Conservation (phyloP, 2,888 invertebrate species). For the Rutpela maculata region DNA sequence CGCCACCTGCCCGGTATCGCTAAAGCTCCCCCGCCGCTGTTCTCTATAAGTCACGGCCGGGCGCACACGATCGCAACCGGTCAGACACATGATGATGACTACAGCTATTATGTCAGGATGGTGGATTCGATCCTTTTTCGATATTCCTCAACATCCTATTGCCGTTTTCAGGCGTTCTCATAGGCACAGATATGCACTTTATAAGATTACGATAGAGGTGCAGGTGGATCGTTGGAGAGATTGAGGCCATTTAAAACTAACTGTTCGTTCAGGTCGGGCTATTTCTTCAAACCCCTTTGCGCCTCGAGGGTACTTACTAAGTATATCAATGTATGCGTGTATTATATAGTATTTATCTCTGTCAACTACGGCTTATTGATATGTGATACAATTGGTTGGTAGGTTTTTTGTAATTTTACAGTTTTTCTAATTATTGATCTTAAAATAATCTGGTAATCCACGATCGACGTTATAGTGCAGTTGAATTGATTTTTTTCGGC, state of each 20-base stretch:
- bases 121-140: conserved; percentile 55
- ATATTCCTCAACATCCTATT: conserved; percentile 44
- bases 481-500: too few species aligned
- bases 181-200: conserved; percentile 45
- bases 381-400: too few species aligned
- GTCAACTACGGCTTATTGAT: too few species aligned
- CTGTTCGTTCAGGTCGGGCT: conserved; percentile 27
- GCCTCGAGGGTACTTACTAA: not conserved
- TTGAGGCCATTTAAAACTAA: conserved; percentile 34
- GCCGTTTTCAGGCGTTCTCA: conserved; percentile 27
- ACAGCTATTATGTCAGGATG: conserved; percentile 63
- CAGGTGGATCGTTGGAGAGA: conserved; percentile 36
- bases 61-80: conserved; percentile 62
- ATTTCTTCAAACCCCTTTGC: not conserved
- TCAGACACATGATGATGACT: conserved; percentile 67
- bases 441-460: too few species aligned
- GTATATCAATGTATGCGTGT: too few species aligned
- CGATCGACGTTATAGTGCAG: too few species aligned
- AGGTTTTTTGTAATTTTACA: too few species aligned
- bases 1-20: conserved; percentile 15
- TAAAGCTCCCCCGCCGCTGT: conserved; percentile 25
- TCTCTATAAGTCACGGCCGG: conserved; percentile 47
- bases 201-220: conserved; percentile 43
- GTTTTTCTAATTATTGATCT: too few species aligned
- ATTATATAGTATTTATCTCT: too few species aligned